Evolutionary conservation across 2,797 vertebrate genomes (phyloP).

Genomic region (Sebastiscus albofasciatus): DNA sequence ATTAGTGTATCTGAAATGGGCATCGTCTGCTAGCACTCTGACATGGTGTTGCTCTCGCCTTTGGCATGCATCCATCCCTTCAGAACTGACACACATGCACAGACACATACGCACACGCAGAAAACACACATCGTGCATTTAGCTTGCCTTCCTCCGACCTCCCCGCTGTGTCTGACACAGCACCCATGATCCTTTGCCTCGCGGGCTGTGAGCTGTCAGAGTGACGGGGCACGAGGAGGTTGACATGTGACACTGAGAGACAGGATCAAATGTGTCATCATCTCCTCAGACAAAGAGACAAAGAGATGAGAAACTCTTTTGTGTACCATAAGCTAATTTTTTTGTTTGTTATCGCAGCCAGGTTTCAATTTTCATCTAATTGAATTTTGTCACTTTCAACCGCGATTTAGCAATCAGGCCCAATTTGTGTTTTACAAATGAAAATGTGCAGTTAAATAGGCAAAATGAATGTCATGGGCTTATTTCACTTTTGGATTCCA

Average conservation of each 20-base stretch:
- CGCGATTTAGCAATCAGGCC: neutral
- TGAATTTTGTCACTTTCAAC: neutral
- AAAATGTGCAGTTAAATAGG: neutral
- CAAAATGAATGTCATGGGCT: neutral
- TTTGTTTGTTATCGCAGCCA: slow-evolving; percentile 22
- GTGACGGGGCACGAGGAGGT: slow-evolving; percentile 74
- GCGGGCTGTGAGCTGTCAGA: slow-evolving; percentile 81
- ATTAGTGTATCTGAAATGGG: slow-evolving; percentile 83
- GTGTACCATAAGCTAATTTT: slow-evolving; percentile 46
- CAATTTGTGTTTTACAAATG: neutral
- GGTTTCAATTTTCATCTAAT: neutral
- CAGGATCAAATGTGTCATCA: slow-evolving; percentile 82
- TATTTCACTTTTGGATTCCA: neutral
- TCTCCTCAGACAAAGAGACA: slow-evolving; percentile 78
- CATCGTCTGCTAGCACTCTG: slow-evolving; percentile 86
- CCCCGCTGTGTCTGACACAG: slow-evolving; percentile 72
- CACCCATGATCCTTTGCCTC: slow-evolving; percentile 82
- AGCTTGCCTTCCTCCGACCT: slow-evolving; percentile 69
- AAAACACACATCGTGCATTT: slow-evolving; percentile 65
- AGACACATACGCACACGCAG: neutral
- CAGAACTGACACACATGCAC: slow-evolving; percentile 59
- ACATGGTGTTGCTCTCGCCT: slow-evolving; percentile 86
- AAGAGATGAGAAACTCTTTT: slow-evolving; percentile 64
- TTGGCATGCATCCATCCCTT: slow-evolving; percentile 77
- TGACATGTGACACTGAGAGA: slow-evolving; percentile 79